Base-by-base conservation (phyloP, 2,113 vertebrate genomes). In the Cromileptes altivelis region DNA sequence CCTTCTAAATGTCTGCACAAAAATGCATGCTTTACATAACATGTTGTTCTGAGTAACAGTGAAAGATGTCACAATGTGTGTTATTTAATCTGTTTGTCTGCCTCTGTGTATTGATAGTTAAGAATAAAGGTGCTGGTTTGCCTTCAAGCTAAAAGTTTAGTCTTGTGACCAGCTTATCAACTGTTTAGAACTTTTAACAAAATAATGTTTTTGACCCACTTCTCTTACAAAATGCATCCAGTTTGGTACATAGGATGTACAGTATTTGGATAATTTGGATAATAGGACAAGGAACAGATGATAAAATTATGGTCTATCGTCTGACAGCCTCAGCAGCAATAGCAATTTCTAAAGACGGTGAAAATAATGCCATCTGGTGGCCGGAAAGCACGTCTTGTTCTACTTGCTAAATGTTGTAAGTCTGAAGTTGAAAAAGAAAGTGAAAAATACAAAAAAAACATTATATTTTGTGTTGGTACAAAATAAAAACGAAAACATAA, bases 81-180 rank as follows among this genome's bases (percentile, higher is more conserved):
- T 13, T 21, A 1, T 45, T 75, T 19, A 6, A n/a, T 79, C 6
- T 68, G 49, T 76, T 14, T 50, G 56, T 61, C 9, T 78, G 23
- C 7, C 18, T 82, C 21, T 67, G 10, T 65, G 61, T 57, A 18
- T 17, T 50, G 52, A 68, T 15, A 19, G 23, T 19, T 61, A 3
- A 40, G 11, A 21, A 14, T 42, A 42, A 42, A 12, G 12, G 1
- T 23, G 40, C 27, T 56, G 23, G 33, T 80, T 61, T 68, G 62
- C 55, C 84, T 45, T 0, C 30, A 21, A 61, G 81, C 40, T 45
- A 45, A 72, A 15, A 21, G 4, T 19, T 70, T 2, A 53, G 37
- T 2, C 71, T 37, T 72, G 72, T 86, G 85, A 86, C 15, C 40
- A 19, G 27, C 19, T 45, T 75, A 55, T 33, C 42, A 62, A 14